phyloP scores from a whole-genome alignment of 2,797 vertebrate genomes.

The Ctenopoma multispine region DNA sequence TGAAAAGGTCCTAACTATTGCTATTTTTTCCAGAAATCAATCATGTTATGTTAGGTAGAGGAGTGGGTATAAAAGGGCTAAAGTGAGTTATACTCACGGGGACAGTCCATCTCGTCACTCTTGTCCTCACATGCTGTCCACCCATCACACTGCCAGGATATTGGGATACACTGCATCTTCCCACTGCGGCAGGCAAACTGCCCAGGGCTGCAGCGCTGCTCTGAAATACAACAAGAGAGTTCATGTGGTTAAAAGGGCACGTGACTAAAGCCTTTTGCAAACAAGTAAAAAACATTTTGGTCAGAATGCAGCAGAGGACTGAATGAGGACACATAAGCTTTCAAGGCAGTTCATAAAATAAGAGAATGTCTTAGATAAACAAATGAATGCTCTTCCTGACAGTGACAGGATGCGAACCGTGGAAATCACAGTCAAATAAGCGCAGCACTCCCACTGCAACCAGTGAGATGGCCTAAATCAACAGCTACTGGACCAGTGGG shows the following conservation, averaged over 20 bases:
- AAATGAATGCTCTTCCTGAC: background rate
- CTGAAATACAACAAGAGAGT: constrained; percentile 78
- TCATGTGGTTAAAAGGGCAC: constrained; percentile 43
- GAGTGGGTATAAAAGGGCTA: constrained; percentile 27
- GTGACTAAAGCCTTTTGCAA: constrained; percentile 3
- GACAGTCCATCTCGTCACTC: constrained; percentile 96
- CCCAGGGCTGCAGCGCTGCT: constrained; percentile 91
- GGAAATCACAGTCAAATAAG: constrained; percentile 5
- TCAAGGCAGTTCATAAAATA: background rate
- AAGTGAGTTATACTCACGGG: constrained; percentile 83
- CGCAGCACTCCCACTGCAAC: background rate
- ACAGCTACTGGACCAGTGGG: background rate
- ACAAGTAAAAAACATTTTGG: constrained; percentile 19
- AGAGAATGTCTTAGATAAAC: constrained; percentile 1
- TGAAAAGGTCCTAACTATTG: background rate
- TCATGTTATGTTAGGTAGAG: constrained; percentile 32
- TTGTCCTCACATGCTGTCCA: constrained; percentile 96
- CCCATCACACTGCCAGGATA: constrained; percentile 95
- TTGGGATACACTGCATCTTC: constrained; percentile 96
- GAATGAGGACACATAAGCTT: constrained; percentile 3
- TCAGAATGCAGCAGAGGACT: constrained; percentile 3
- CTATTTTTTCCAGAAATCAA: constrained; percentile 42
- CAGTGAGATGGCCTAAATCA: background rate
- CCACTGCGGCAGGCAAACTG: constrained; percentile 97
- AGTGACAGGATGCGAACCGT: background rate